These are phyloP conservation scores for Cacoxenus indagator DNA, from an alignment of 2,888 invertebrate genomes.

Conservation along the genomic window DNA sequence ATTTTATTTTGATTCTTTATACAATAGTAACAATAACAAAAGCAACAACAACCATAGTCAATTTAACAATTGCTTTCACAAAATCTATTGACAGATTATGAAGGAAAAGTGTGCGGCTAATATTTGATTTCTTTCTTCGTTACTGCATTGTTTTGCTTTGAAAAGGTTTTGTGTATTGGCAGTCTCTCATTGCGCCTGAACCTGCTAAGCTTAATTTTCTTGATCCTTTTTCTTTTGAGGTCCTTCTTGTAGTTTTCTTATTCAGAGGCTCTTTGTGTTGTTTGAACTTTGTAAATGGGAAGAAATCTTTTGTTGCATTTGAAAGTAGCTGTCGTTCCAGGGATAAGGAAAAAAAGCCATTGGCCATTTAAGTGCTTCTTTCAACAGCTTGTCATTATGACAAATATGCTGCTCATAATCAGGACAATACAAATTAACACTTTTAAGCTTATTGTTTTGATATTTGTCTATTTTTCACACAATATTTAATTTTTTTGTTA, in stretches of 20 bases:
- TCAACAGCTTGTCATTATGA: not conserved
- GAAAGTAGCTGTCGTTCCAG: too few species aligned
- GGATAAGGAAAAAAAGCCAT: too few species aligned
- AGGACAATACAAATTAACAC: too few species aligned
- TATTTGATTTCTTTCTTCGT: conserved; percentile 7
- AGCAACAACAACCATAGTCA: not conserved
- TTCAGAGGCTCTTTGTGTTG: too few species aligned
- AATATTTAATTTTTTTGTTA: too few species aligned
- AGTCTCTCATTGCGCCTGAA: not conserved
- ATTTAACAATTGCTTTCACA: not conserved
- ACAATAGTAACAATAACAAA: not conserved
- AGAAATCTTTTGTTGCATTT: not conserved
- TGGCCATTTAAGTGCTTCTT: too few species aligned
- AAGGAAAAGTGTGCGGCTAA: conserved; percentile 18
- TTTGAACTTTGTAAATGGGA: conserved; percentile 33
- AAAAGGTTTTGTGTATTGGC: not conserved
- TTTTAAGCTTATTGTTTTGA: not conserved
- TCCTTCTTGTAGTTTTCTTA: conserved; percentile 44
- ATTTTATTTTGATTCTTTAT: conserved; percentile 12
- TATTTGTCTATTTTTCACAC: not conserved
- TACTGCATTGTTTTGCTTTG: not conserved
- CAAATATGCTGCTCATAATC: too few species aligned
- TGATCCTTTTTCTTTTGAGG: conserved; percentile 31
- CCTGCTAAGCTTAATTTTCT: conserved; percentile 12
- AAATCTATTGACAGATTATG: conserved; percentile 26